Evolutionary conservation across 2,113 vertebrate species (phyloP), one percentile per base, ranked within the genome.

Genomic region (Tragelaphus imberbis): DNA sequence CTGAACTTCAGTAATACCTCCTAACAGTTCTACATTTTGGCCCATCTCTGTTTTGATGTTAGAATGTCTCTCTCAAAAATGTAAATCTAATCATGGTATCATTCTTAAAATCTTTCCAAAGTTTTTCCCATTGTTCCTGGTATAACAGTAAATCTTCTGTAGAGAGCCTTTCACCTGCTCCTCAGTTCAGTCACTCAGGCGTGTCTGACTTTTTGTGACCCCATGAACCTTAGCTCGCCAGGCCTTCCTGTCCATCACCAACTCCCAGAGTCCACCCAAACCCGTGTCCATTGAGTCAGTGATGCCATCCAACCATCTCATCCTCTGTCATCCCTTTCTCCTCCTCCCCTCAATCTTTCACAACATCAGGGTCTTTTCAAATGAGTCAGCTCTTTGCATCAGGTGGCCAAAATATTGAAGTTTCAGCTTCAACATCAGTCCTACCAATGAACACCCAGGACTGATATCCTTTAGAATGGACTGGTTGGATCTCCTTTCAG

Each of bases 181-280:
- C 15, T 30, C 23, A 21, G 65, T 11, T 71, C n/a, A 36, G n/a
- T 36, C 9, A 21, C 65, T 71, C n/a, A 71, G 9, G 1, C 1
- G 0, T 71, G 65, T 21, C n/a, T 0, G 0, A 71, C n/a, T 36
- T 9, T 65, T 33, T 71, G n/a, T 0, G 0, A 71, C 17, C 2
- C 2, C 65, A 21, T 36, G n/a, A 36, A 71, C n/a, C 17, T 5
- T 10, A 11, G 17, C 9, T 36, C 0, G 0, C 17, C 65, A 36
- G 8, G 65, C 4, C 17, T 21, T 5, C n/a, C 9, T 36, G 9
- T 21, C 19, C 4, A 36, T 71, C 8, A 36, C n/a, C 17, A 71
- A 71, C n/a, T 10, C n/a, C 9, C 0, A 0, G 33, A 36, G 17
- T 36, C 17, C 8, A 36, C 65, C n/a, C n/a, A 71, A 71, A 71